Base-by-base conservation (phyloP, 2,797 vertebrate genomes). In the Hoplostethus atlanticus region DNA sequence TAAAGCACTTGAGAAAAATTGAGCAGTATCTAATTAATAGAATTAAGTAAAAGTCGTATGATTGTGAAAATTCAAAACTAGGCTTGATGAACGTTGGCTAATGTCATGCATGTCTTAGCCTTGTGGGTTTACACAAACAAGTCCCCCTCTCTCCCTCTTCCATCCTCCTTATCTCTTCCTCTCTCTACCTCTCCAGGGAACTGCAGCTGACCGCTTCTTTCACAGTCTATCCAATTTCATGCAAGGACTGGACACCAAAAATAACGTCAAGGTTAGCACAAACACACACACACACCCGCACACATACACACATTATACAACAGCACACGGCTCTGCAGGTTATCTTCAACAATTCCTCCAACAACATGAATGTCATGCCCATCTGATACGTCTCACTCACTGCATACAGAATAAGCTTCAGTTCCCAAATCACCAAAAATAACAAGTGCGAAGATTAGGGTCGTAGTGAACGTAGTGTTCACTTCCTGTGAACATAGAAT, bases 161-260 rank as follows among this genome's bases (percentile, higher is more conserved):
- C 21, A 57, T 16, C 12, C 5, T 1, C 28, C 7, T 48, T 47
- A 28, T 7, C 6, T 62, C 34, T 74, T 42, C 66, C 21, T 61
- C 3, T 65, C 0, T 17, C 50, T 66, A 36, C 40, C 30, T 31
- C 54, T 90, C 59, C 71, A 99, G 98, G 96, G 96, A 52, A 94
- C 96, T 34, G 95, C 97, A 71, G 92, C 96, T 6, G 96, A 98
- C 83, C 94, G 96, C n/a, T 99, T 99, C 89, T 95, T 99, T 64
- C 92, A 76, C 82, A 97, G 94, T 80, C 93, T 99, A 76, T 96
- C 95, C 57, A 93, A 64, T 80, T 98, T 99, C 85, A 93, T 98
- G 91, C 93, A 95, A 74, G 96, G 97, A 73, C 67, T 99, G 84
- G 97, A 99, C 89, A 95, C 97, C 42, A 96, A 98, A 79, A 96